Percentiles rank a stretch among this genome's conserved stretches.
phyloP scores from a whole-genome alignment of 1,140 invertebrate species.

The Lithobius niger region DNA sequence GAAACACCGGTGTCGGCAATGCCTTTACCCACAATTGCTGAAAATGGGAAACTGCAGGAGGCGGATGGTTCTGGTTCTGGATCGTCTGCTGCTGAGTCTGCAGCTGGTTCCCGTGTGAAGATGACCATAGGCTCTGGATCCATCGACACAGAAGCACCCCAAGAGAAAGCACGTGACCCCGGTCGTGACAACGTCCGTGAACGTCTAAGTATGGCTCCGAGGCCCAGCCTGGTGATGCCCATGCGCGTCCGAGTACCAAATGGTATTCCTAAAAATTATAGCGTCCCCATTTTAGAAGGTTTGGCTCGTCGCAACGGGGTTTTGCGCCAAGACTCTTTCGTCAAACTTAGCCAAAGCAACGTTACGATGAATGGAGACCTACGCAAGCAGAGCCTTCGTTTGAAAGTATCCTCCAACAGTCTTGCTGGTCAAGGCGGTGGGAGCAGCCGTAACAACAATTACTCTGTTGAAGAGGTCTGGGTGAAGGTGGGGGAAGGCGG shows the following conservation, averaged over 20 bases:
- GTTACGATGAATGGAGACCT: slow-evolving; percentile 2
- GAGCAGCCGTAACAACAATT: slow-evolving; percentile 10
- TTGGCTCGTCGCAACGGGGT: slow-evolving; percentile 9
- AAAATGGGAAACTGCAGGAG: background rate
- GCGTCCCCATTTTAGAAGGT: slow-evolving; percentile 9
- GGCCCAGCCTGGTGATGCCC: background rate
- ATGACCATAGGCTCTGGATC: slow-evolving; percentile 7
- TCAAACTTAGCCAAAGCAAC: slow-evolving; percentile 10
- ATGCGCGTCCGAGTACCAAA: slow-evolving; percentile 2
- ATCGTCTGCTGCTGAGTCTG: background rate
- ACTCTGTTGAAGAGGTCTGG: slow-evolving; percentile 10
- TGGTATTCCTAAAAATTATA: slow-evolving; percentile 12
- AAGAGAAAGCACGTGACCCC: too few species aligned
- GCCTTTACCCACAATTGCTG: slow-evolving; percentile 13
- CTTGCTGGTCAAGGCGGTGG: background rate
- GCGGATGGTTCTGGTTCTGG: slow-evolving; percentile 2
- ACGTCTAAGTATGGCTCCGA: background rate
- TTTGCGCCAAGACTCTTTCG: slow-evolving; percentile 2
- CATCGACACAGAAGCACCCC: background rate
- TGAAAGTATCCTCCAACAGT: background rate
- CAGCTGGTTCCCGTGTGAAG: background rate
- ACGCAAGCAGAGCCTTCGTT: slow-evolving; percentile 4
- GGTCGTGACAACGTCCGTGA: too few species aligned
- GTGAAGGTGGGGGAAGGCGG: slow-evolving; percentile 6
- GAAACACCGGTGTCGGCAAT: slow-evolving; percentile 12